Conservation (phyloP, 1,140 invertebrate species). For the Drosophila ironensis region DNA sequence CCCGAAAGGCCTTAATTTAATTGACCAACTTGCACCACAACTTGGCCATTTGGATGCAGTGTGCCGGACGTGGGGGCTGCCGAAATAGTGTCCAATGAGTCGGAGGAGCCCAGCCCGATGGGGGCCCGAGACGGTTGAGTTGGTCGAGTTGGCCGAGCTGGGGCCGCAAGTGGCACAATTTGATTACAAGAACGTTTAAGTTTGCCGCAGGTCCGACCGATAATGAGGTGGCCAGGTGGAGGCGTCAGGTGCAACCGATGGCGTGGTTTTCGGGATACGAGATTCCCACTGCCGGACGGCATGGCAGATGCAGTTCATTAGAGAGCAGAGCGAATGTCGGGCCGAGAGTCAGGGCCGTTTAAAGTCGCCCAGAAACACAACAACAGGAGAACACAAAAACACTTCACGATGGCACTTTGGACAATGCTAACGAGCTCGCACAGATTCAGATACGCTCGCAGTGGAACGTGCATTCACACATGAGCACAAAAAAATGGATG, state of each 20-base stretch:
- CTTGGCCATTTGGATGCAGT: no score
- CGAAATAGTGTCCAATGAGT: no score
- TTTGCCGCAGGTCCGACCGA: constrained; percentile 43
- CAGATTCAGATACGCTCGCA: background rate
- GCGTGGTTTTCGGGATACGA: background rate
- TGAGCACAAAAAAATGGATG: background rate
- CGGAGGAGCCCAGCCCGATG: no score
- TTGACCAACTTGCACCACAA: no score
- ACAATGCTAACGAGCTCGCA: constrained; percentile 69
- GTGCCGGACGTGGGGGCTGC: no score
- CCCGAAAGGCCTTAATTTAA: no score
- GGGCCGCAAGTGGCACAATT: constrained; percentile 66
- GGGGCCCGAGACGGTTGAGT: no score
- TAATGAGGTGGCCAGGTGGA: constrained; percentile 41
- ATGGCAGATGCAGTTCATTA: constrained; percentile 44
- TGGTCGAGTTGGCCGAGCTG: constrained; percentile 12
- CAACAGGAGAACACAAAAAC: constrained; percentile 40
- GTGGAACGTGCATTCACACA: background rate
- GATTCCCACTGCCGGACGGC: no score
- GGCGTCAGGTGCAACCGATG: background rate
- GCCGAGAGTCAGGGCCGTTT: constrained; percentile 31
- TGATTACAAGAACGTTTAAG: constrained; percentile 69
- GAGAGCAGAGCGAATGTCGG: background rate
- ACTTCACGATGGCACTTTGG: constrained; percentile 63
- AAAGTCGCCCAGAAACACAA: constrained; percentile 17